Percentiles rank a stretch among this genome's conserved stretches.
phyloP scores from a whole-genome alignment of 2,888 invertebrate species.

The Mamestra brassicae region DNA sequence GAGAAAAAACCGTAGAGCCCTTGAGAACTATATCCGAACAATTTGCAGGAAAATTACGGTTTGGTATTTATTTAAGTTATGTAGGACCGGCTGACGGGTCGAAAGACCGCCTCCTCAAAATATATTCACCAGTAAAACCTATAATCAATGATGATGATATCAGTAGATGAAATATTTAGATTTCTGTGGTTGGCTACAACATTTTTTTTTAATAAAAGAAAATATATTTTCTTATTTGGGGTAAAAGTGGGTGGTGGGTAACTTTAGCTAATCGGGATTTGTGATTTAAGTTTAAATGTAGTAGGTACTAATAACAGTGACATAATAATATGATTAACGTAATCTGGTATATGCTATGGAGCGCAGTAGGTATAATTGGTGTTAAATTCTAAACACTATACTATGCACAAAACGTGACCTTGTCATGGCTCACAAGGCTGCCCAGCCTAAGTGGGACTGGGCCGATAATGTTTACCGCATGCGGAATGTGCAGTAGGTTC shows the following conservation, averaged over 20 bases:
- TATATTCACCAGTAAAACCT: constrained; percentile 74
- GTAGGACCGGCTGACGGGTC: constrained; percentile 79
- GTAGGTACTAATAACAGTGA: constrained; percentile 11
- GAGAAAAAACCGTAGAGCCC: constrained; percentile 95
- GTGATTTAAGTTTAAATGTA: constrained; percentile 30
- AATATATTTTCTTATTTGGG: constrained; percentile 49
- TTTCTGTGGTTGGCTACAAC: constrained; percentile 17
- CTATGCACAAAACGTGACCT: background rate
- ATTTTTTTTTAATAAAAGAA: constrained; percentile 33
- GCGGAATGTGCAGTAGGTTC: background rate
- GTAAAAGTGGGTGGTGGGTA: constrained; percentile 40
- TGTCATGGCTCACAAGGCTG: background rate
- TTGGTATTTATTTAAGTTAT: constrained; percentile 94
- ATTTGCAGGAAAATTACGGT: constrained; percentile 94
- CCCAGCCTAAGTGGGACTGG: background rate
- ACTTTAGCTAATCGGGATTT: constrained; percentile 30
- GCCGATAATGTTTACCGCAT: background rate
- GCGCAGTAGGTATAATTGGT: background rate
- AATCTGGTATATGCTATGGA: background rate
- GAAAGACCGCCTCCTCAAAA: constrained; percentile 72
- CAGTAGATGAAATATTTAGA: constrained; percentile 76
- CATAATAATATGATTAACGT: constrained; percentile 11
- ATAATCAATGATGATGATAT: constrained; percentile 77
- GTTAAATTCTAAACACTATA: background rate
- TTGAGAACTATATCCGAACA: constrained; percentile 94